Evolutionary conservation across 2,113 vertebrate species (phyloP).

Genomic region (Psilopsiagon aurifrons): DNA sequence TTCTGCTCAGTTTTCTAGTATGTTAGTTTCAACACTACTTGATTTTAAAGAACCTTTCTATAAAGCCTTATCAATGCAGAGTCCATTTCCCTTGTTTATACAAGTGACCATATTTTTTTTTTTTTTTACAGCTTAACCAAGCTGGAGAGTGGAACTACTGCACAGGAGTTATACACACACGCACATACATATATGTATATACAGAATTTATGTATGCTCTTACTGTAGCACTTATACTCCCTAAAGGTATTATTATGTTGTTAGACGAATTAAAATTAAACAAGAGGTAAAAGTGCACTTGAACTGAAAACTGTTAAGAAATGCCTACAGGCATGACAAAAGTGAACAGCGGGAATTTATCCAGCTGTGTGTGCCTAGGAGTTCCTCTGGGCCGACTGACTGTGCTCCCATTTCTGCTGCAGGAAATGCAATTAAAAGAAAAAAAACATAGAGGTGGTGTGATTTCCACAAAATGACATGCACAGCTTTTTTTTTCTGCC

Average conservation of each 20-base stretch:
- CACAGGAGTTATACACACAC: background rate
- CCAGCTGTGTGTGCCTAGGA: background rate
- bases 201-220: conserved; percentile 14
- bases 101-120: background rate
- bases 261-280: conserved; percentile 71
- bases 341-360: conserved; percentile 45
- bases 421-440: conserved; percentile 6
- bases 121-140: background rate
- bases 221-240: conserved; percentile 38
- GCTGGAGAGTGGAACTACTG: background rate
- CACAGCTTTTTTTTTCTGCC: background rate
- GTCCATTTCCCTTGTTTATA: background rate
- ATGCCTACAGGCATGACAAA: conserved; percentile 54
- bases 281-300: conserved; percentile 54
- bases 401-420: conserved; percentile 4
- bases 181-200: background rate
- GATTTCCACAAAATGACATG: background rate
- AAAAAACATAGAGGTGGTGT: background rate
- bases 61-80: background rate
- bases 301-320: conserved; percentile 65
- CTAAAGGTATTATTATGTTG: conserved; percentile 63
- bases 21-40: background rate
- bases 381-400: conserved; percentile 21
- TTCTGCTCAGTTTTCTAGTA: background rate
- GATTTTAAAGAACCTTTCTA: background rate